Evolutionary conservation across 2,888 invertebrate genomes (phyloP), one percentile per base, ranked within the genome.

Genomic region (Parochlus steinenii): DNA sequence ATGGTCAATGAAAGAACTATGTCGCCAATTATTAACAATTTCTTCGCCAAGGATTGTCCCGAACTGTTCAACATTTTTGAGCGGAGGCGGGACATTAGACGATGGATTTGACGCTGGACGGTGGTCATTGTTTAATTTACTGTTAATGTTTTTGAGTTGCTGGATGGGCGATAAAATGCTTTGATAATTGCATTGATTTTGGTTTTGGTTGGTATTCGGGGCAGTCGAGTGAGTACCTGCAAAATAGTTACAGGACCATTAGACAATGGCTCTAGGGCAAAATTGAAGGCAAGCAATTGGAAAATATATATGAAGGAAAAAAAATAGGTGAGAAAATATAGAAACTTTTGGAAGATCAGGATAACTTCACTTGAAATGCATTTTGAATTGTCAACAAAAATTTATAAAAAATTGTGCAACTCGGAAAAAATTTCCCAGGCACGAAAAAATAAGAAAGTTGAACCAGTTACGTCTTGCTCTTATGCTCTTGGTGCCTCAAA

Each of bases 1-100:
- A n/a, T n/a, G n/a, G 29, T 34, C 34, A 28, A 34, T 27, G 22
- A 34, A 34, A 22, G 34, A 64, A 48, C 71, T 71, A 48, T 74
- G 71, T 53, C 78, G 69, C 74, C 78, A 78, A 56, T 74, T 73
- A 49, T 72, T 73, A 57, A 82, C 82, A 57, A 83, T 74, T 58
- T 82, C 81, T 58, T 81, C 79, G 58, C 83, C 83, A 54, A 81
- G 65, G 53, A 74, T 64, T 44, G 73, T 70, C 61, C 77, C 78
- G 64, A 76, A 74, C 48, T 69, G 65, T 54, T 74, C 74, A 48
- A 74, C 72, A 59, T 69, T 73, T 55, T 71, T 71, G 48, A 71
- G 65, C 43, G 67, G 64, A 32, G 64, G 63, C 38, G 66, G 64
- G 41, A 61, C 11, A 12, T n/a, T 11, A 10, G 34, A 34, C 12